These are phyloP conservation scores for Channa striata DNA, from an alignment of 2,797 vertebrate species.

Conservation along the genomic window DNA sequence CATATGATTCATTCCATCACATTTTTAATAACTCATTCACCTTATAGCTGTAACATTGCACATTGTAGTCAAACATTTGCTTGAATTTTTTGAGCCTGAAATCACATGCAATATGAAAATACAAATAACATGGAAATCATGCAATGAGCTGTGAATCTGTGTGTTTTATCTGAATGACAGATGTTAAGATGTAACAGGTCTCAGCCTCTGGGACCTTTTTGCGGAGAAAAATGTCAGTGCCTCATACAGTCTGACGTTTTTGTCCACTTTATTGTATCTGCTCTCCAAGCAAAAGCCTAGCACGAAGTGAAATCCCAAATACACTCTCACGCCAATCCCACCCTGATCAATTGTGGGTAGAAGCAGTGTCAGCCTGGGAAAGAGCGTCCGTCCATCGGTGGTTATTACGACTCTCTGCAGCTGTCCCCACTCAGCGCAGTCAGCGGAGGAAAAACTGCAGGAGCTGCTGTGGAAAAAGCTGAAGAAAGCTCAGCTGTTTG, in stretches of 20 bases:
- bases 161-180: slow-evolving; percentile 11
- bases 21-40: no score
- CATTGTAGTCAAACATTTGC: not conserved
- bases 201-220: slow-evolving; percentile 4
- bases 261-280: not conserved
- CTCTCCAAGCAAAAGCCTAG: not conserved
- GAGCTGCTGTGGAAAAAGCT: slow-evolving; percentile 22
- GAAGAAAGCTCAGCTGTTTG: slow-evolving; percentile 39
- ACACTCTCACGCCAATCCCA: slow-evolving; percentile 18
- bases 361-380: slow-evolving; percentile 31
- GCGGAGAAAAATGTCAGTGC: not conserved
- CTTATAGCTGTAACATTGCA: no score
- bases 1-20: no score
- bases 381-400: slow-evolving; percentile 16
- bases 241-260: not conserved
- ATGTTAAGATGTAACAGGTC: not conserved
- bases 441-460: slow-evolving; percentile 40
- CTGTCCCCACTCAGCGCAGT: slow-evolving; percentile 65
- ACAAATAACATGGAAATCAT: not conserved
- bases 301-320: slow-evolving; percentile 15
- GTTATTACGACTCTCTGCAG: slow-evolving; percentile 67
- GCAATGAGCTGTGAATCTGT: not conserved
- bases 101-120: not conserved
- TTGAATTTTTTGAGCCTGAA: not conserved
- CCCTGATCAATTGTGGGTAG: slow-evolving; percentile 33